Evolutionary conservation across 2,888 invertebrate species (phyloP).

Genomic region (Drosophila meridiana): DNA sequence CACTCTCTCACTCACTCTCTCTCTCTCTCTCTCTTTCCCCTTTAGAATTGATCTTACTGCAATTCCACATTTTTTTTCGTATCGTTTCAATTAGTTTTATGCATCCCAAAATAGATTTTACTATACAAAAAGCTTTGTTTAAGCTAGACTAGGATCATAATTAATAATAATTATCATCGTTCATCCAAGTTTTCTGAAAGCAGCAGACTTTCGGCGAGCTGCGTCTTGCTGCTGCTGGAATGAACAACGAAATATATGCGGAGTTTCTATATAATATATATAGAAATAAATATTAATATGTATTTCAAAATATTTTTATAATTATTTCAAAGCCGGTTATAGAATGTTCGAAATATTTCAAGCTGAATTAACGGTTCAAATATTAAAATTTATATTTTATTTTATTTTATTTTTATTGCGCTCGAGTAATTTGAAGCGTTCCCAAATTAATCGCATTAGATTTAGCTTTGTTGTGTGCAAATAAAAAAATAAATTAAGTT

Average conservation of each 20-base stretch:
- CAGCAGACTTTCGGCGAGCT: neutral
- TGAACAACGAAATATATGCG: neutral
- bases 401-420: neutral
- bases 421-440: neutral
- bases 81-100: neutral
- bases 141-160: neutral
- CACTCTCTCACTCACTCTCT: too few species aligned
- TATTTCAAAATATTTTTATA: neutral
- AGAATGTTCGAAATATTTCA: neutral
- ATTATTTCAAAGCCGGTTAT: neutral
- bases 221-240: neutral
- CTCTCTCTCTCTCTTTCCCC: too few species aligned
- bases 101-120: neutral
- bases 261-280: neutral
- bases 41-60: neutral
- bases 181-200: too few species aligned
- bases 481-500: slow-evolving; percentile 18
- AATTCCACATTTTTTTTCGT: neutral
- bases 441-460: slow-evolving; percentile 4
- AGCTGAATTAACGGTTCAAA: neutral
- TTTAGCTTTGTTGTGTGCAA: slow-evolving; percentile 4
- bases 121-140: neutral
- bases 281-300: neutral
- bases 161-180: neutral
- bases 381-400: too few species aligned